Evolutionary conservation across 2,113 vertebrate genomes (phyloP).

Genomic region (Semnornis frantzii): DNA sequence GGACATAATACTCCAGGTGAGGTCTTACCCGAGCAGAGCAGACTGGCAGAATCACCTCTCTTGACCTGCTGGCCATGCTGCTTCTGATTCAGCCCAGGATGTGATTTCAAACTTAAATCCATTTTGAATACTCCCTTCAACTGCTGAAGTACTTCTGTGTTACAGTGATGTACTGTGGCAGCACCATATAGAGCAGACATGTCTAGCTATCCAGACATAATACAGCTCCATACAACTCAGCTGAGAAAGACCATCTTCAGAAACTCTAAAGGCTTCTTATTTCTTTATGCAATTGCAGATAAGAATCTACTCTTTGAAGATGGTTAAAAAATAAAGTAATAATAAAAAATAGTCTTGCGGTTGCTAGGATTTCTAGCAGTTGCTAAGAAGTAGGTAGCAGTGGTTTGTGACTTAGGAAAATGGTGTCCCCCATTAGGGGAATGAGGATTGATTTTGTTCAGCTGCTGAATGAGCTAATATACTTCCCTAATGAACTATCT

Average conservation of each 20-base stretch:
- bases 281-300: not conserved
- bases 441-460: not conserved
- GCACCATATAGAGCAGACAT: not conserved
- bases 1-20: too few species aligned
- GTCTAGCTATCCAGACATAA: not conserved
- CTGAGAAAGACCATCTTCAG: not conserved
- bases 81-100: too few species aligned
- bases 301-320: not conserved
- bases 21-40: too few species aligned
- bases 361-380: constrained; percentile 18
- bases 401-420: not conserved
- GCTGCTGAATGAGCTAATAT: not conserved
- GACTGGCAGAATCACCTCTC: too few species aligned
- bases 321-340: not conserved
- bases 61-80: too few species aligned
- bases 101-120: not conserved
- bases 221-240: not conserved
- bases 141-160: not conserved
- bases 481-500: not conserved
- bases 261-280: not conserved
- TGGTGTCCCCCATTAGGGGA: not conserved
- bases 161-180: not conserved
- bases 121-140: not conserved
- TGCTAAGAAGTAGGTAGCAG: not conserved
- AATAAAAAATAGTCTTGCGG: not conserved